A percentile compares a stretch with the other conserved stretches of the same genome.
These are phyloP conservation scores for Lutra lutra DNA, from an alignment of 2,797 vertebrate genomes.

Conservation along the genomic window DNA sequence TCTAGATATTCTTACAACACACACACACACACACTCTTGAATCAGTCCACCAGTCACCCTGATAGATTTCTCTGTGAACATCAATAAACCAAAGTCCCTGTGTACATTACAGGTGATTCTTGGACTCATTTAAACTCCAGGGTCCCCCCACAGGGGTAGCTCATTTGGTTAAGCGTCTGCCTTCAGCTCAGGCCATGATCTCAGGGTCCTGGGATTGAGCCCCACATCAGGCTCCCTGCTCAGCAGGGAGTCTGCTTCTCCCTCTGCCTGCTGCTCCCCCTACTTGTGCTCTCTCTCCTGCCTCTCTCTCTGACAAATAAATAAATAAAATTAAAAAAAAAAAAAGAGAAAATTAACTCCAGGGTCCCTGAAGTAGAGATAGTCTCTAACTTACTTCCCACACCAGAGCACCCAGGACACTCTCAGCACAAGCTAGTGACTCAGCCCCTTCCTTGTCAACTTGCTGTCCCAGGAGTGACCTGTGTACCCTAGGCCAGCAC, in stretches of 20 bases:
- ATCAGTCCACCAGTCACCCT: background rate
- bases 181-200: too few species aligned
- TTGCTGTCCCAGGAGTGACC: background rate
- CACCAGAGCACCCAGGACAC: background rate
- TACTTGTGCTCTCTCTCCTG: too few species aligned
- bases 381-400: background rate
- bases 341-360: too few species aligned
- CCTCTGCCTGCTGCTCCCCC: too few species aligned
- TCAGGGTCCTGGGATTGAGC: too few species aligned
- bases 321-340: too few species aligned
- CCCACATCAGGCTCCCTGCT: too few species aligned
- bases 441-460: background rate
- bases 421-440: background rate
- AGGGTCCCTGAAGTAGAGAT: background rate
- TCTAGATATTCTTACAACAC: background rate
- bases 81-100: background rate
- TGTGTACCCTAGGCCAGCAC: background rate
- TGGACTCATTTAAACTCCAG: background rate
- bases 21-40: background rate
- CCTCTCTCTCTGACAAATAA: too few species aligned
- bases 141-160: too few species aligned
- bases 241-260: too few species aligned
- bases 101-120: background rate
- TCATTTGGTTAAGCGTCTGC: too few species aligned
- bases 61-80: background rate